phyloP scores from a whole-genome alignment of 2,888 invertebrate genomes.

The Cinara cedri region DNA sequence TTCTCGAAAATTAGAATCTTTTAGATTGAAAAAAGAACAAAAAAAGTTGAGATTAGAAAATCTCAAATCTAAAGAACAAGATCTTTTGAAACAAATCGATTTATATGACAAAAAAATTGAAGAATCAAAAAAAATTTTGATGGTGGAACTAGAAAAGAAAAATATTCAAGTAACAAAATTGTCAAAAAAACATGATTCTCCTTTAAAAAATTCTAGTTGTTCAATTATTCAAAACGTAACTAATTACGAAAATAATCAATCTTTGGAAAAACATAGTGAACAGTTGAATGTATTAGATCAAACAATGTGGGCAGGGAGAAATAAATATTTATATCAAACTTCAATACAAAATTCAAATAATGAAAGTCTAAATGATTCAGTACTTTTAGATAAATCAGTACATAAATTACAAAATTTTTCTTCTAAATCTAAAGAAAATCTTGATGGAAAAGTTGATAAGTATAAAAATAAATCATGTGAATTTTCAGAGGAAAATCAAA shows the following conservation, averaged over 20 bases:
- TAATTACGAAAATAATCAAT: neutral
- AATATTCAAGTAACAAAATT: neutral
- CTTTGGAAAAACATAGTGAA: neutral
- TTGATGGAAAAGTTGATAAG: neutral
- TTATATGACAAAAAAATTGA: constrained; percentile 49
- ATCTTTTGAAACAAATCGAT: constrained; percentile 42
- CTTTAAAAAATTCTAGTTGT: neutral
- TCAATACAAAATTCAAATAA: neutral
- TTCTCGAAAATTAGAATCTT: constrained; percentile 18
- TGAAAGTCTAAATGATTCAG: neutral
- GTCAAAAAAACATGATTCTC: constrained; percentile 13
- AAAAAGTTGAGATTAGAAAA: constrained; percentile 27
- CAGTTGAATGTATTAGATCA: neutral
- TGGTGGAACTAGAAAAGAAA: constrained; percentile 30
- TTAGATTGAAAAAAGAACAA: constrained; percentile 32
- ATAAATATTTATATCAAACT: constrained; percentile 13
- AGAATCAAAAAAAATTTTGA: constrained; percentile 38
- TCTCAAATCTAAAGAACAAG: constrained; percentile 48
- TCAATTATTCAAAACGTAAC: constrained; percentile 13
- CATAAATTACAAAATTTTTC: neutral
- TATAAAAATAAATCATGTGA: neutral
- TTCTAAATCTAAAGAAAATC: neutral
- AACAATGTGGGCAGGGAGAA: neutral
- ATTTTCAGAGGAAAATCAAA: neutral
- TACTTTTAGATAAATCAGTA: neutral